Percentiles rank a stretch among this genome's conserved stretches.
These are phyloP conservation scores for Nothoprocta perdicaria DNA, from an alignment of 2,113 vertebrate genomes.

Conservation along the genomic window DNA sequence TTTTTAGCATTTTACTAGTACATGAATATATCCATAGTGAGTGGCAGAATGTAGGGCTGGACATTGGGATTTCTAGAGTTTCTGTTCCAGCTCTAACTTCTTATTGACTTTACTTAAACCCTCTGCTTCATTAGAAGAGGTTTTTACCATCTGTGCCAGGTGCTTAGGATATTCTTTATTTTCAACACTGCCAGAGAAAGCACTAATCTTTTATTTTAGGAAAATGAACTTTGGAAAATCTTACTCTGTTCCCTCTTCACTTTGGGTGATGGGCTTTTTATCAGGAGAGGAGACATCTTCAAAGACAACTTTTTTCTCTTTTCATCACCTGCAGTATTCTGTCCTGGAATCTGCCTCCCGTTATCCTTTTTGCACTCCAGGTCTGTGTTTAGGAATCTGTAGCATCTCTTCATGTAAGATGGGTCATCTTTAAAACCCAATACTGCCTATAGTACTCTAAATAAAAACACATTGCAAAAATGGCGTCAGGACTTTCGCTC, in stretches of 20 bases:
- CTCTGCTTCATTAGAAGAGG: background rate
- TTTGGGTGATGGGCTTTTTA: slow-evolving; percentile 77
- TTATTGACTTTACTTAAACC: background rate
- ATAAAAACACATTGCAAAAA: slow-evolving; percentile 27
- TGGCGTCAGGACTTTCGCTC: slow-evolving; percentile 51
- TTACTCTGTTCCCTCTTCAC: slow-evolving; percentile 42
- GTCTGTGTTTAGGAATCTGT: slow-evolving; percentile 57
- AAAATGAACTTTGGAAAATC: slow-evolving; percentile 42
- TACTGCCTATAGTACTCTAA: slow-evolving; percentile 26
- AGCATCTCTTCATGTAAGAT: slow-evolving; percentile 62
- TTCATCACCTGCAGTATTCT: slow-evolving; percentile 67
- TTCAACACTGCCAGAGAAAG: slow-evolving; percentile 41
- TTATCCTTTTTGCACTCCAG: slow-evolving; percentile 54
- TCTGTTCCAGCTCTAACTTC: background rate
- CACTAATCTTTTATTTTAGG: slow-evolving; percentile 63
- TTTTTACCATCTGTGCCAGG: slow-evolving; percentile 26
- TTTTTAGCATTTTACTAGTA: background rate
- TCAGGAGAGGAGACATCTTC: slow-evolving; percentile 42
- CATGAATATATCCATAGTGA: background rate
- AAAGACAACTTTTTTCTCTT: slow-evolving; percentile 63
- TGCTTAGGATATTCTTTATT: background rate
- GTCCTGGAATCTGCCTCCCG: slow-evolving; percentile 46
- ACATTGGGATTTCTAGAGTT: background rate
- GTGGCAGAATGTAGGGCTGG: background rate
- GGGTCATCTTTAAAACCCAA: slow-evolving; percentile 49